A percentile compares a stretch with the other conserved stretches of the same genome.
phyloP scores from a whole-genome alignment of 2,113 vertebrate species.

The Centropus unirufus region DNA sequence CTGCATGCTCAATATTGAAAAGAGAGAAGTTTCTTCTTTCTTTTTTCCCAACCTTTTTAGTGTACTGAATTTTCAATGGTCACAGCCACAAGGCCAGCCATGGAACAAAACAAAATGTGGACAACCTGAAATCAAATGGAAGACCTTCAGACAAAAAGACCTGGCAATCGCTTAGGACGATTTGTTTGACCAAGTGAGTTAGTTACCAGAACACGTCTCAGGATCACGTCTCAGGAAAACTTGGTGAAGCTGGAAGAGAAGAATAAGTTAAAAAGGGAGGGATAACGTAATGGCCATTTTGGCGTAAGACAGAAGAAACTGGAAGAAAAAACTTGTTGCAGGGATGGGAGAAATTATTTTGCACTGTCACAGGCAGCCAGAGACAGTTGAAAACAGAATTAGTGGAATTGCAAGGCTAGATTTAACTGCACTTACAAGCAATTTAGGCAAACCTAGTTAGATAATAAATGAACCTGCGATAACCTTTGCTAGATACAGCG shows the following conservation, averaged over 20 bases:
- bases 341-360: neutral
- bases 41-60: neutral
- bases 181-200: neutral
- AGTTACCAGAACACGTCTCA: neutral
- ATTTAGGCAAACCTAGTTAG: neutral
- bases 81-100: neutral
- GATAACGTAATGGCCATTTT: neutral
- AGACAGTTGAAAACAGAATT: neutral
- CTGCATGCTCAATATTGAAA: neutral
- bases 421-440: neutral
- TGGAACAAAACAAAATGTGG: neutral
- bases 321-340: neutral
- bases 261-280: neutral
- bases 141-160: neutral
- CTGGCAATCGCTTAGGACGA: neutral
- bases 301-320: neutral
- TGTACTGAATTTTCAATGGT: constrained; percentile 8
- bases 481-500: neutral
- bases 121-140: neutral
- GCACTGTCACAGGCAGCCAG: neutral
- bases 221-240: neutral
- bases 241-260: neutral
- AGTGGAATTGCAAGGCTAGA: neutral
- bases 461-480: neutral
- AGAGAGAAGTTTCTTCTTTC: neutral